Conservation (phyloP, 2,888 invertebrate species). For the Phragmatobia fuliginosa region DNA sequence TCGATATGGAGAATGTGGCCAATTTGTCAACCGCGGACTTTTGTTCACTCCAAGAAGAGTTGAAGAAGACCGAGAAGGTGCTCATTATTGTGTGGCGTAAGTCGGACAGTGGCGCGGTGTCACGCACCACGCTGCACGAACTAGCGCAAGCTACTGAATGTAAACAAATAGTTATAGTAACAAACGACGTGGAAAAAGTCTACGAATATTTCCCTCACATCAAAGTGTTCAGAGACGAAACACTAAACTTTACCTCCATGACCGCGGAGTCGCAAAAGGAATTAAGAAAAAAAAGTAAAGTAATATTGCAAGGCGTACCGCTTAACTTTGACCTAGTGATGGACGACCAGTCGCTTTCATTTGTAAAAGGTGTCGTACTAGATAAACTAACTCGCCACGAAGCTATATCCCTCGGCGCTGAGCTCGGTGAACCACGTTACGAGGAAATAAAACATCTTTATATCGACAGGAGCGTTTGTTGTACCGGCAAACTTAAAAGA, state of each 20-base stretch:
- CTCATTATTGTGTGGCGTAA: neutral
- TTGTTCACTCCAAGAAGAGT: constrained; percentile 1
- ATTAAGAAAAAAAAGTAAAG: neutral
- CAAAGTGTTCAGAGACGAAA: neutral
- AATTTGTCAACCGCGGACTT: neutral
- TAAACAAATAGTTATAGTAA: neutral
- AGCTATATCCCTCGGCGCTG: neutral
- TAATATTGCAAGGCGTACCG: neutral
- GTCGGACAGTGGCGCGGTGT: neutral
- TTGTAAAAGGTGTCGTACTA: neutral
- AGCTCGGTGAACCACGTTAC: neutral
- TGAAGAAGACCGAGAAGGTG: neutral
- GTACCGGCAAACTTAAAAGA: neutral
- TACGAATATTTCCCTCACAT: neutral
- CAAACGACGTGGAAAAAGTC: neutral
- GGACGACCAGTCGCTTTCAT: neutral
- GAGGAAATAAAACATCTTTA: neutral
- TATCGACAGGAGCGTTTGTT: neutral
- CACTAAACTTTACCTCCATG: neutral
- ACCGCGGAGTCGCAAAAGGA: neutral
- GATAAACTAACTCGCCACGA: neutral
- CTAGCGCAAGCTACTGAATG: neutral
- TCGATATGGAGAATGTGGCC: neutral
- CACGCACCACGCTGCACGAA: neutral
- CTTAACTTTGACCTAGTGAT: neutral